Evolutionary conservation across 2,113 vertebrate genomes (phyloP).

Genomic region (Austrofundulus limnaeus): DNA sequence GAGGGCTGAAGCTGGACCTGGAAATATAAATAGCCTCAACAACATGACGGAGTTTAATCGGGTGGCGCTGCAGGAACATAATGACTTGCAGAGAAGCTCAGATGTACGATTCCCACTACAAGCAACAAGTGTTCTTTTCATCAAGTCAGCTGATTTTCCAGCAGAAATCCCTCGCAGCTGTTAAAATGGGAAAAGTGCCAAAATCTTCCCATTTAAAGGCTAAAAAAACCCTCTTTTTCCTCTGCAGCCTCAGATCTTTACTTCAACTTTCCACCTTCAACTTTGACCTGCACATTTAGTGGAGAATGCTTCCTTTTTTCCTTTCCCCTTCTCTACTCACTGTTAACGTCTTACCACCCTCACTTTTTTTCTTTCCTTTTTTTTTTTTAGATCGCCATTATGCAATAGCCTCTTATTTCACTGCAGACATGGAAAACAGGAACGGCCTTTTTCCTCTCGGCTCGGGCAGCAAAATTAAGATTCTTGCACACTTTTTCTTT

Average conservation of each 20-base stretch:
- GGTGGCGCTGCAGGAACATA: constrained; percentile 70
- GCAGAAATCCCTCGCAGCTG: constrained; percentile 82
- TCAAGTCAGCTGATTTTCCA: constrained; percentile 81
- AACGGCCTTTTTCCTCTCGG: constrained; percentile 30
- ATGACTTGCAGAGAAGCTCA: constrained; percentile 72
- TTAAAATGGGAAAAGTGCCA: constrained; percentile 73
- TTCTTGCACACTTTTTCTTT: constrained; percentile 27
- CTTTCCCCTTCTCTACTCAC: constrained; percentile 1
- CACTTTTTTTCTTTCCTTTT: too few relatives aligned
- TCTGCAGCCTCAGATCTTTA: constrained; percentile 22
- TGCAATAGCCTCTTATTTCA: constrained; percentile 9
- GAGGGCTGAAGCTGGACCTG: constrained; percentile 55
- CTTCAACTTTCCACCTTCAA: constrained; percentile 19
- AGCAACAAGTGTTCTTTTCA: constrained; percentile 80
- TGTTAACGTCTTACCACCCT: not conserved
- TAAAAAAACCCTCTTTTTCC: constrained; percentile 37
- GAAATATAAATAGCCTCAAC: constrained; percentile 75
- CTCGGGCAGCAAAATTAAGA: constrained; percentile 53
- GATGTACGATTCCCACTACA: constrained; percentile 61
- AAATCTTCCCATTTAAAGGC: constrained; percentile 56
- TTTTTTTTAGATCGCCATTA: constrained; percentile 34
- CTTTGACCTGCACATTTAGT: constrained; percentile 11
- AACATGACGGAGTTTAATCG: constrained; percentile 78
- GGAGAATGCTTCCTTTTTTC: not conserved
- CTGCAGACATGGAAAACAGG: constrained; percentile 36